These are phyloP conservation scores for Calidris pygmaea DNA, from an alignment of 2,113 vertebrate species.

Conservation along the genomic window DNA sequence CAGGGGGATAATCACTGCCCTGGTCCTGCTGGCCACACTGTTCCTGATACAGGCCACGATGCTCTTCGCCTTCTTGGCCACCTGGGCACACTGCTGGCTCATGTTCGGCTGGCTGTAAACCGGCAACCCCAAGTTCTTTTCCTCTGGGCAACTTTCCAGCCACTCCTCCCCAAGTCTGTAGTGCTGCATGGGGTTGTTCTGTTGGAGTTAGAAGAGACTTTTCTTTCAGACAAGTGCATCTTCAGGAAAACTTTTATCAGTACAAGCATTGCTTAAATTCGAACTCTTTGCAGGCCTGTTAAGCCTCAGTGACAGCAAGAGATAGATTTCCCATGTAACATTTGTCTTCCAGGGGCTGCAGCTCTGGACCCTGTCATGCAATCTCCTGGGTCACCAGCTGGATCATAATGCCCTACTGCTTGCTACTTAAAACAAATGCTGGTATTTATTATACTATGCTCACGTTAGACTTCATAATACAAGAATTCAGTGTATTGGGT, in stretches of 20 bases:
- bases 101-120: background rate
- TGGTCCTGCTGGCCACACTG: background rate
- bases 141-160: background rate
- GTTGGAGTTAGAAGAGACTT: background rate
- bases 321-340: background rate
- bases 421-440: background rate
- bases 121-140: background rate
- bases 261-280: background rate
- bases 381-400: background rate
- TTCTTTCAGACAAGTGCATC: background rate
- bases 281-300: background rate
- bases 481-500: background rate
- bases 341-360: background rate
- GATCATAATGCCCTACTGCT: background rate
- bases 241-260: background rate
- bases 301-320: background rate
- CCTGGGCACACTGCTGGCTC: background rate
- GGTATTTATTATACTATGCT: background rate
- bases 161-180: background rate
- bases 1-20: background rate
- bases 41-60: background rate
- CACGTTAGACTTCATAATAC: background rate
- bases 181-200: background rate
- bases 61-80: background rate
- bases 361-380: background rate